Percentiles rank a stretch among this genome's conserved stretches.
phyloP scores from a whole-genome alignment of 2,888 invertebrate genomes.

The Teleogryllus oceanicus region DNA sequence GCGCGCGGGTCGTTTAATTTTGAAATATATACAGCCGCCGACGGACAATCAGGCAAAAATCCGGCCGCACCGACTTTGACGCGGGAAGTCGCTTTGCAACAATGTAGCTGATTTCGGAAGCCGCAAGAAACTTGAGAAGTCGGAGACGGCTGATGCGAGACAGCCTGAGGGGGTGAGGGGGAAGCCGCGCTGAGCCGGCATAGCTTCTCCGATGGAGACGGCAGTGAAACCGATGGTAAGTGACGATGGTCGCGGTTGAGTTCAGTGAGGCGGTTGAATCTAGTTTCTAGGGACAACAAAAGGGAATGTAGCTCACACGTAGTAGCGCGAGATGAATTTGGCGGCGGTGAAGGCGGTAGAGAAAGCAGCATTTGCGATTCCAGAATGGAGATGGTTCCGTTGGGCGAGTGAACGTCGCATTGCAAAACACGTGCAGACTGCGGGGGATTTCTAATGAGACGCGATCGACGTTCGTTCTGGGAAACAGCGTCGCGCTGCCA shows the following conservation, averaged over 20 bases:
- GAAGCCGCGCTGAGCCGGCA: not conserved
- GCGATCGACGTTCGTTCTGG: not conserved
- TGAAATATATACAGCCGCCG: constrained; percentile 1
- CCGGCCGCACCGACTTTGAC: not conserved
- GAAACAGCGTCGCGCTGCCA: not conserved
- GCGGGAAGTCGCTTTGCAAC: constrained; percentile 11
- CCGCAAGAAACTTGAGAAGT: not conserved
- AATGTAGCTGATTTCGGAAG: not conserved
- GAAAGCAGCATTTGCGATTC: too few relatives aligned
- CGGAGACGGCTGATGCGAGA: not conserved
- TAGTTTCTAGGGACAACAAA: too few relatives aligned
- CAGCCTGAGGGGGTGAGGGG: not conserved
- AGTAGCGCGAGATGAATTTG: too few relatives aligned
- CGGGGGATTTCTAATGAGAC: not conserved
- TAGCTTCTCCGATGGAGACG: too few relatives aligned
- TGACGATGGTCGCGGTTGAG: too few relatives aligned
- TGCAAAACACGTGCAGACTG: not conserved
- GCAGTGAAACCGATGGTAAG: too few relatives aligned
- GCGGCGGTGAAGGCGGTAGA: too few relatives aligned
- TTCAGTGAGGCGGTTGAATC: too few relatives aligned
- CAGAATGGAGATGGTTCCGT: too few relatives aligned
- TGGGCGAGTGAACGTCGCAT: too few relatives aligned
- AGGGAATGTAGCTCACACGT: too few relatives aligned
- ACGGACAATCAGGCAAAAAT: constrained; percentile 18
- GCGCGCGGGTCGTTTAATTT: constrained; percentile 18